Base-by-base conservation (phyloP, 1,140 invertebrate species). In the Sminthurides bifidus region DNA sequence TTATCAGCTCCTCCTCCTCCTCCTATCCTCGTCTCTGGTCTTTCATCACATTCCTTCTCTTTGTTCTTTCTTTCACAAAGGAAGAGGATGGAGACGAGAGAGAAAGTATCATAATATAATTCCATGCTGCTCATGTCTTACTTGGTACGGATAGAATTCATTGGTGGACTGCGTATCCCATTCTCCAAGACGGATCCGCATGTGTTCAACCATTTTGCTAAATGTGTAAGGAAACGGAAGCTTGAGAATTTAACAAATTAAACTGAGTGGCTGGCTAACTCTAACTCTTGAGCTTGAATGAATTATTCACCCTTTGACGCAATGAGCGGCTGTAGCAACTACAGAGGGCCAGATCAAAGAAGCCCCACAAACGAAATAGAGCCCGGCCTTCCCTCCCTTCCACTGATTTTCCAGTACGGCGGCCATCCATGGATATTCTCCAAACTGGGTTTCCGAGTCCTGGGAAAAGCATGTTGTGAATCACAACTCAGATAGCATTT, bases 381-480 rank as follows among this genome's bases (percentile, higher is more conserved):
- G 83, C 3, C 80, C 74, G 38, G 35, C 48, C 29, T 29, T 38
- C 0, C 74, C 69, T 2, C 75, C 17, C 15, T 59, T 26, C 6
- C 44, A 4, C 27, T 81, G 76, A 66, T 73, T 75, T 66, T 73
- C 77, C 6, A 89, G 69, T 46, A 90, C 73, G 0, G 84, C 85
- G 0, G 84, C 79, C 83, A 86, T 86, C 84, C 85, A 88, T 0
- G 85, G 84, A 68, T 87, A 88, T 68, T 64, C 63, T 17, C 63
- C 63, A 54, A 64, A 64, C 31, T 64, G 63, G 1, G 59, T 44
- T 51, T 68, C 59, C 1, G 63, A 59, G 26, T 61, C 63, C 63
- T 64, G 31, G 15, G 27, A 49, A 55, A 1, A 3, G 49, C 10
- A 52, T 49, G n/a, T 14, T 52, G 4, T 38, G n/a, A n/a, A n/a